A percentile compares a stretch with the other conserved stretches of the same genome.
These are phyloP conservation scores for Aphidius gifuensis DNA, from an alignment of 1,140 invertebrate species.

Conservation along the genomic window DNA sequence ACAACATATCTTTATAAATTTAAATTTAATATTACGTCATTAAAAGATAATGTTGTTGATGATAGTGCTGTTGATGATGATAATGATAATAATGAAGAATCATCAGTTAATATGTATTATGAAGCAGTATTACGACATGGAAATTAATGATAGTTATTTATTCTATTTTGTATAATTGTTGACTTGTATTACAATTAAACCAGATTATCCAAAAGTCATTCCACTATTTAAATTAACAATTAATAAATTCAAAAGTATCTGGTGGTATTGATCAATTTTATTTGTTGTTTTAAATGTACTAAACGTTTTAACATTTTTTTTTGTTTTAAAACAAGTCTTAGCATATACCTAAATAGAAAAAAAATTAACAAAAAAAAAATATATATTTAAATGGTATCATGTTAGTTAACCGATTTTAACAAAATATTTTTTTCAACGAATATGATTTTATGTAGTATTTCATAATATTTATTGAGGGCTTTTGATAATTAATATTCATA, in stretches of 20 bases:
- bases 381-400: no score
- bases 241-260: slow-evolving; percentile 49
- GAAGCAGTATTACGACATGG: slow-evolving; percentile 68
- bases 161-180: slow-evolving; percentile 49
- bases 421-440: no score
- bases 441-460: no score
- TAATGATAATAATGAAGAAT: neutral
- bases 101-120: slow-evolving; percentile 62
- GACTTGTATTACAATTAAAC: slow-evolving; percentile 72
- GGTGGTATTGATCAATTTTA: slow-evolving; percentile 27
- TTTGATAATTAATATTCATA: no score
- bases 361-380: no score
- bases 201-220: slow-evolving; percentile 75
- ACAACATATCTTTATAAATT: slow-evolving; percentile 41
- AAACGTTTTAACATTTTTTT: no score
- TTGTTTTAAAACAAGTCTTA: no score
- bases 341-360: no score
- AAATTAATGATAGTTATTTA: slow-evolving; percentile 53
- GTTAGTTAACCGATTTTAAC: no score
- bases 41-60: slow-evolving; percentile 44
- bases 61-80: slow-evolving; percentile 28
- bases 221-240: slow-evolving; percentile 73
- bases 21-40: no score
- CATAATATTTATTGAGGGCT: no score
- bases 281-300: no score